phyloP scores from a whole-genome alignment of 2,888 invertebrate species.

The Conops quadrifasciatus region DNA sequence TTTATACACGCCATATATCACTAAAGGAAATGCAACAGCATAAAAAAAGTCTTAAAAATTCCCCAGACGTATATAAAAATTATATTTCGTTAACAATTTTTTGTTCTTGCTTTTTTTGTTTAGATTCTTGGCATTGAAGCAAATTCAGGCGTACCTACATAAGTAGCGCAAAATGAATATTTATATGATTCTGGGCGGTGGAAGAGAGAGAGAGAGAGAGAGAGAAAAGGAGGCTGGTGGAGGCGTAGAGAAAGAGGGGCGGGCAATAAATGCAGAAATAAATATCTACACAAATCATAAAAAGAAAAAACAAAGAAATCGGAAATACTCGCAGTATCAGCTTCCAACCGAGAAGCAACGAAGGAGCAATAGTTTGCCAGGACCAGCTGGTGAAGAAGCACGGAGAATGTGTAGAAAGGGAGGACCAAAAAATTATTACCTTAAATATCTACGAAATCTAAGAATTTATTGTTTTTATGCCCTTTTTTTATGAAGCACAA shows the following conservation, averaged over 20 bases:
- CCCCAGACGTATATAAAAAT: constrained; percentile 42
- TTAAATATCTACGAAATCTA: constrained; percentile 3
- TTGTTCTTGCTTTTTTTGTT: constrained; percentile 23
- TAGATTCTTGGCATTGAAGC: constrained; percentile 35
- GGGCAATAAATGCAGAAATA: not conserved
- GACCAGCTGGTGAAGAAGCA: not conserved
- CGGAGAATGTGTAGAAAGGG: not conserved
- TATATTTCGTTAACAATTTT: constrained; percentile 43
- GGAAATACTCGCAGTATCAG: too few species aligned
- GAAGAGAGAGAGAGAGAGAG: constrained; percentile 12
- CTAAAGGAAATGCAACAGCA: not conserved
- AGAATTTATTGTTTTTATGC: constrained; percentile 26
- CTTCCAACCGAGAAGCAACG: too few species aligned
- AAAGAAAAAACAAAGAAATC: too few species aligned
- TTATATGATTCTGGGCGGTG: constrained; percentile 34
- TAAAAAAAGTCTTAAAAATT: constrained; percentile 34
- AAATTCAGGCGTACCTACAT: constrained; percentile 51
- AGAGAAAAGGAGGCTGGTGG: not conserved
- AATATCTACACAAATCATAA: too few species aligned
- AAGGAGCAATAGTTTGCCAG: too few species aligned
- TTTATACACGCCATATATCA: constrained; percentile 6
- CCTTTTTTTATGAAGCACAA: not conserved
- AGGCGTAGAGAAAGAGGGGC: not conserved
- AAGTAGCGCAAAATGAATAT: constrained; percentile 53
- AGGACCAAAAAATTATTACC: constrained; percentile 1